Evolutionary conservation across 2,888 invertebrate genomes (phyloP).

Genomic region (Drosophila sordidula): DNA sequence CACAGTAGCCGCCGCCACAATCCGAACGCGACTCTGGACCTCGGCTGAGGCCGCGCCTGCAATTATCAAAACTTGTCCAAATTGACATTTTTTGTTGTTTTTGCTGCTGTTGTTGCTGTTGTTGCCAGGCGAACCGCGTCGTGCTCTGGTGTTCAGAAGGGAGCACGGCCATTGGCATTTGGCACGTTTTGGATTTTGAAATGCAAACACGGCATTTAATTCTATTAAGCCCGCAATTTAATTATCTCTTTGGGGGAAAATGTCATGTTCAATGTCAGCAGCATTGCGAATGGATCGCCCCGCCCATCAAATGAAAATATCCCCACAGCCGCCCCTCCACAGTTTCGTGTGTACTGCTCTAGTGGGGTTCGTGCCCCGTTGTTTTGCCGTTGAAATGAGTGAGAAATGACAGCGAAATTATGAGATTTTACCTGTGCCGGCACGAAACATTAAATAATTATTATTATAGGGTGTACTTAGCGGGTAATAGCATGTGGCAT

Average conservation of each 20-base stretch:
- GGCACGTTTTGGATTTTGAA: constrained; percentile 76
- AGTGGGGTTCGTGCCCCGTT: constrained; percentile 1
- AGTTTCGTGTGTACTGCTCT: not conserved
- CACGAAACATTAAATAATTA: constrained; percentile 14
- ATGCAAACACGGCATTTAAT: constrained; percentile 81
- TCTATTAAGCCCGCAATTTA: constrained; percentile 80
- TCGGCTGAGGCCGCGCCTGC: constrained; percentile 51
- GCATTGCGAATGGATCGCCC: constrained; percentile 35
- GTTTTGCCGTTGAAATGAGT: constrained; percentile 24
- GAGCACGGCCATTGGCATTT: constrained; percentile 61
- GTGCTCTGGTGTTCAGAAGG: constrained; percentile 21
- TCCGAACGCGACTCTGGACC: constrained; percentile 47
- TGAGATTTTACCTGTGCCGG: constrained; percentile 45
- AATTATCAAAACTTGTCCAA: constrained; percentile 81
- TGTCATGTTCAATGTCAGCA: constrained; percentile 77
- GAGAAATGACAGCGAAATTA: constrained; percentile 62
- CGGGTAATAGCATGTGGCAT: constrained; percentile 13
- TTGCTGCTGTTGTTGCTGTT: constrained; percentile 1
- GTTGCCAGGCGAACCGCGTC: constrained; percentile 44
- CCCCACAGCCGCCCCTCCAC: not conserved
- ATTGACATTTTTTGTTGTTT: constrained; percentile 70
- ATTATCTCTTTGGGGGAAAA: constrained; percentile 76
- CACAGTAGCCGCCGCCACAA: constrained; percentile 68
- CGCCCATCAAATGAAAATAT: constrained; percentile 21
- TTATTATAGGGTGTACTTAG: constrained; percentile 29